Evolutionary conservation across 1,140 invertebrate genomes (phyloP), one percentile per base, ranked within the genome.

Genomic region (Steinernema khuongi): DNA sequence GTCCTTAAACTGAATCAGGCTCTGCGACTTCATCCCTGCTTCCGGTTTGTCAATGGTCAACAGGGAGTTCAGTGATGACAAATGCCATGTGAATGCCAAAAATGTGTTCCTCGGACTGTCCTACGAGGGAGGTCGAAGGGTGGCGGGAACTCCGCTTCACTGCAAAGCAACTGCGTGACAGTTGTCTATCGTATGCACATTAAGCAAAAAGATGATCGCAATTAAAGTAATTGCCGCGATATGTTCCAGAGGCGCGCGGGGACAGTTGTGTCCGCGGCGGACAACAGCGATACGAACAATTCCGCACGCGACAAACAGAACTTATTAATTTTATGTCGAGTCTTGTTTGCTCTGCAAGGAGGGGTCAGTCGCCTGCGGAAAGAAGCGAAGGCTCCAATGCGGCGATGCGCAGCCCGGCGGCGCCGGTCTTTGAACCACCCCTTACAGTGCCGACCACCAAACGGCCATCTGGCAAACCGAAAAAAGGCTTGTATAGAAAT

Each of bases 201-300:
- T 60, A 60, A 60, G 50, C 50, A 60, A 60, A 60, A 60, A 60
- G 7, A 60, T 60, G 50, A 22, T 60, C 50, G 50, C 50, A 60
- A 60, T 60, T 7, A 60, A 60, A n/a, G 50, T 60, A 60, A 11
- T 60, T 60, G 50, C 50, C 26, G 4, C 22, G 50, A 11, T 60
- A 7, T 60, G 50, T 17, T 26, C 22, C 7, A 60, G 50, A 60
- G 4, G 4, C 14, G 7, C 14, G 4, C 11, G 50, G 26, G 19
- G 50, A 60, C 50, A 22, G n/a, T n/a, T 11, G n/a, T n/a, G 50
- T 22, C 7, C 50, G 7, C 50, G 50, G 26, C 11, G 4, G 11
- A n/a, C 50, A 14, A 4, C 36, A 41, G 36, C 36, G n/a, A n/a
- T n/a, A 41, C 36, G 36, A n/a, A n/a, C n/a, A 41, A 41, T n/a